These are phyloP conservation scores for Diadromus collaris DNA, from an alignment of 2,888 invertebrate species.

Conservation along the genomic window DNA sequence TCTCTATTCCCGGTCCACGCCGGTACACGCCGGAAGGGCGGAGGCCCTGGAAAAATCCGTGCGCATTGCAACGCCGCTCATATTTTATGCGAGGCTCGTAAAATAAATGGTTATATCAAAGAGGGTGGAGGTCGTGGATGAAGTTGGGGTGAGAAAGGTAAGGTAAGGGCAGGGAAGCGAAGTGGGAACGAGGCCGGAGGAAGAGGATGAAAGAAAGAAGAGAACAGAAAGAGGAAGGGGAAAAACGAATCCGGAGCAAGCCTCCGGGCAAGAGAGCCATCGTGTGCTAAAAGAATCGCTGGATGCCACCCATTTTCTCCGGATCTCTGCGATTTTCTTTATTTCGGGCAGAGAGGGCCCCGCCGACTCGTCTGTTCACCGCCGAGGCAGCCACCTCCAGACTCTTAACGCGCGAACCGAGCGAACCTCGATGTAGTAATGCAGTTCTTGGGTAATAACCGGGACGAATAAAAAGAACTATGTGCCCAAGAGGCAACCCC, in stretches of 20 bases:
- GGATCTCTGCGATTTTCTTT: conserved; percentile 63
- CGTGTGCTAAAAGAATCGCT: conserved; percentile 44
- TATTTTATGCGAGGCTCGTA: conserved; percentile 56
- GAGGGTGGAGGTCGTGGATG: conserved; percentile 12
- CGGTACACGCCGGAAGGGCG: conserved; percentile 1
- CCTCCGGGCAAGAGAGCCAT: conserved; percentile 44
- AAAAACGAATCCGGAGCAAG: conserved; percentile 10
- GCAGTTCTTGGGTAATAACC: conserved; percentile 63
- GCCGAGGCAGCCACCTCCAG: conserved; percentile 18
- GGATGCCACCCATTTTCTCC: conserved; percentile 60
- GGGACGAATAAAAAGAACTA: conserved; percentile 52
- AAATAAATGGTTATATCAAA: conserved; percentile 57
- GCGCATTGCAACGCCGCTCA: conserved; percentile 50
- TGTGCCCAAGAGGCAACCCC: conserved; percentile 14
- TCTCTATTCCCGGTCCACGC: background rate
- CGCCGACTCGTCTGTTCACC: conserved; percentile 27
- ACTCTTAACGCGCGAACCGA: conserved; percentile 38
- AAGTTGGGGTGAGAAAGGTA: conserved; percentile 4
- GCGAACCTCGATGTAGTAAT: conserved; percentile 55
- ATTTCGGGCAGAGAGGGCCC: conserved; percentile 52
- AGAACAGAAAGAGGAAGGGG: conserved; percentile 6
- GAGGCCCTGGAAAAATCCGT: conserved; percentile 47
- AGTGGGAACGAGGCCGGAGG: background rate
- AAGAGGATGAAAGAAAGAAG: conserved; percentile 13
- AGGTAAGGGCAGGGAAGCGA: conserved; percentile 3